phyloP scores from a whole-genome alignment of 1,140 invertebrate genomes.

The Harlomillsia oculata region DNA sequence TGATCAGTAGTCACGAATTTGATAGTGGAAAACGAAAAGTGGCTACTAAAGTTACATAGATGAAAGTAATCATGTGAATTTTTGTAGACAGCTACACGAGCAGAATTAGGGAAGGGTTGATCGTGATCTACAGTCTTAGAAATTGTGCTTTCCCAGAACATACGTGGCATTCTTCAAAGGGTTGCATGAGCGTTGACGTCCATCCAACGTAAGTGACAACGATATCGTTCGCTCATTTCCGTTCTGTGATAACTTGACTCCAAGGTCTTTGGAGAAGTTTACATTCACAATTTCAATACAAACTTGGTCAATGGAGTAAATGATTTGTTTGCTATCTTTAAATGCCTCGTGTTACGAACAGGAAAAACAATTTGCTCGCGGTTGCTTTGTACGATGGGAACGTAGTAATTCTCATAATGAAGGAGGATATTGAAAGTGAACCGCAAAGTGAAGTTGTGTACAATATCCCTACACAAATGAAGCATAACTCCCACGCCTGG shows the following conservation, averaged over 20 bases:
- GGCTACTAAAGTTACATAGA: no score
- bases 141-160: conserved; percentile 89
- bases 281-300: no score
- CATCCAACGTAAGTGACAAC: conserved; percentile 55
- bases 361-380: conserved; percentile 65
- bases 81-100: no score
- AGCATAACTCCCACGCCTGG: conserved; percentile 32
- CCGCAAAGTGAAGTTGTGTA: conserved; percentile 17
- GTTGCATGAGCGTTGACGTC: conserved; percentile 78
- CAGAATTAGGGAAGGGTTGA: conserved; percentile 57
- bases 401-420: conserved; percentile 77
- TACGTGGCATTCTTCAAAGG: conserved; percentile 64
- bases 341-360: no score
- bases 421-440: conserved; percentile 39
- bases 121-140: conserved; percentile 81
- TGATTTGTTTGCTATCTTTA: neutral
- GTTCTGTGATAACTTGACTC: no score
- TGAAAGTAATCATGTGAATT: no score
- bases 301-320: no score
- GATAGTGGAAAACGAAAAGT: no score
- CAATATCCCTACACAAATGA: conserved; percentile 28
- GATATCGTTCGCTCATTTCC: no score
- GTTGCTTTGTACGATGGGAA: conserved; percentile 80
- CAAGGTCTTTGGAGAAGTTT: no score
- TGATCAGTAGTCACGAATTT: no score